These are phyloP conservation scores for Panthera leo DNA, from an alignment of 2,113 vertebrate genomes.

Conservation along the genomic window DNA sequence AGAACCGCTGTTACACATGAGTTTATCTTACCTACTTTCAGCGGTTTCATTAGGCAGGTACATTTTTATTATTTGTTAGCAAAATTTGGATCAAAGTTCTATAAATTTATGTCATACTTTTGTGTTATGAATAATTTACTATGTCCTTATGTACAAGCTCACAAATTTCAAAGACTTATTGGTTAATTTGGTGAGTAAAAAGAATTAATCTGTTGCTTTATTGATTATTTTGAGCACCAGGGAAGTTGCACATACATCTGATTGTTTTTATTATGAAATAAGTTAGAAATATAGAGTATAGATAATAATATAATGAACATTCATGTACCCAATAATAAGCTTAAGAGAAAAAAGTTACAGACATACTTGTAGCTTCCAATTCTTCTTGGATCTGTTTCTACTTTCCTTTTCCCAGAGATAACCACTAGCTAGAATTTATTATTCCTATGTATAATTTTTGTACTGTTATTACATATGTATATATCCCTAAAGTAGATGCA, in stretches of 20 bases:
- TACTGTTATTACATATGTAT: neutral
- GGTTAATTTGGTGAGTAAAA: neutral
- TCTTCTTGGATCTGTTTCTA: neutral
- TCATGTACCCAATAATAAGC: neutral
- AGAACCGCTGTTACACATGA: neutral
- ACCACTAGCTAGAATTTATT: neutral
- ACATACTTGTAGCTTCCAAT: neutral
- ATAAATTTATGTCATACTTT: neutral
- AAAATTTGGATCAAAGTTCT: neutral
- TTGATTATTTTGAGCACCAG: neutral
- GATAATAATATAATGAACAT: neutral
- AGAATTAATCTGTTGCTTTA: neutral
- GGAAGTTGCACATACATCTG: neutral
- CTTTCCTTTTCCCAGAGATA: neutral
- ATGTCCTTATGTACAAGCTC: neutral
- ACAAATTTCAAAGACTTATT: neutral
- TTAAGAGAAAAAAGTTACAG: neutral
- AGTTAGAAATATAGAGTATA: neutral
- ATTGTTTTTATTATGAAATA: constrained; percentile 33
- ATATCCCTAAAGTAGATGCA: neutral
- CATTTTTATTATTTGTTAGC: neutral
- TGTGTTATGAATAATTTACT: neutral
- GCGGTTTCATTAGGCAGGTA: neutral
- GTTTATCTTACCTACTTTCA: neutral
- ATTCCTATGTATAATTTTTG: neutral